phyloP scores from a whole-genome alignment of 2,113 vertebrate species.

The Dissostichus mawsoni region DNA sequence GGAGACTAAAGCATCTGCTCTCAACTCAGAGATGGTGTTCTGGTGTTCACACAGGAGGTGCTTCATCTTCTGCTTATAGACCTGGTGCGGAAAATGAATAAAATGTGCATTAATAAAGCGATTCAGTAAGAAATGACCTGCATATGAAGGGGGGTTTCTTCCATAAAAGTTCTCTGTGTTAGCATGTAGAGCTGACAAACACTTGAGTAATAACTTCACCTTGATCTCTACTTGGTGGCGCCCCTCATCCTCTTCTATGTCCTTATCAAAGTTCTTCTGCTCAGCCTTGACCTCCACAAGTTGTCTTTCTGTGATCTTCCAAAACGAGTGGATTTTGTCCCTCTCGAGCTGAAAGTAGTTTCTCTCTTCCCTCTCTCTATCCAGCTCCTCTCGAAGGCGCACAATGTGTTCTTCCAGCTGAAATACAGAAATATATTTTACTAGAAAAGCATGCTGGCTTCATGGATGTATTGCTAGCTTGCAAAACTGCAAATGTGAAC shows the following conservation, averaged over 20 bases:
- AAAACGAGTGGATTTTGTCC: slow-evolving; percentile 90
- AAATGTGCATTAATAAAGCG: background rate
- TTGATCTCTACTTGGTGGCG: slow-evolving; percentile 92
- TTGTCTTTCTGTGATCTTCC: slow-evolving; percentile 88
- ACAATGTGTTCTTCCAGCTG: slow-evolving; percentile 89
- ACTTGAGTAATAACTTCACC: slow-evolving; percentile 71
- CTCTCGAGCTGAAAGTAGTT: slow-evolving; percentile 95
- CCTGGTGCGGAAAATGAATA: slow-evolving; percentile 53
- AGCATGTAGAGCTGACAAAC: background rate
- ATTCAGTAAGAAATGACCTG: background rate
- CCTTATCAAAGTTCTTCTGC: slow-evolving; percentile 86
- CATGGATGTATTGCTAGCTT: background rate
- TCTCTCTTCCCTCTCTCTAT: slow-evolving; percentile 91
- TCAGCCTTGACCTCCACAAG: slow-evolving; percentile 89
- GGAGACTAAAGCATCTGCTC: slow-evolving; percentile 75
- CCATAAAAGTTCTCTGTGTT: background rate
- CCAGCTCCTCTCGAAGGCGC: slow-evolving; percentile 89
- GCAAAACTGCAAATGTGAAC: background rate
- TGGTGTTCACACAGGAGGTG: slow-evolving; percentile 94
- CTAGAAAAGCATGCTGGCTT: too few species aligned
- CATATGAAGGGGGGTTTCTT: too few species aligned
- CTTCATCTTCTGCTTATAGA: slow-evolving; percentile 97
- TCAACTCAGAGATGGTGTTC: slow-evolving; percentile 89
- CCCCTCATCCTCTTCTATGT: slow-evolving; percentile 90
- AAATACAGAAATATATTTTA: slow-evolving; percentile 21